Evolutionary conservation across 2,797 vertebrate genomes (phyloP), one percentile per base, ranked within the genome.

Genomic region (Columba guinea): DNA sequence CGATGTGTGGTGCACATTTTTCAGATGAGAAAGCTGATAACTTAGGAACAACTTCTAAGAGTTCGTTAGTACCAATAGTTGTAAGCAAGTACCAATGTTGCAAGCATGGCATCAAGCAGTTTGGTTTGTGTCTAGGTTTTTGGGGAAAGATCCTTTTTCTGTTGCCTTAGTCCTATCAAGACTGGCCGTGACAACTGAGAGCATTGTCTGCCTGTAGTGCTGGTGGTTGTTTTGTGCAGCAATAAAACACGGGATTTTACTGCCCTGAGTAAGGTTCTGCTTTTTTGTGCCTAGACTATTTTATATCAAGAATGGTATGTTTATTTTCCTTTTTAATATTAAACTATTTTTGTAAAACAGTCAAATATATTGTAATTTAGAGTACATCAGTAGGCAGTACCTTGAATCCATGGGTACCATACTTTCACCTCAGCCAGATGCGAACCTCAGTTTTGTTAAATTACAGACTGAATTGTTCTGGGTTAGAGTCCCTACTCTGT

Each of bases 171-270:
- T 58, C 63, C 39, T 44, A 1, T 22, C 13, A 5, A 14, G 11
- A 12, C 68, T 24, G 30, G 8, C 22, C 0, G 0, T 22, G 28
- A 5, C 28, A 35, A 30, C n/a, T 18, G 32, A 10, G 46, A 22
- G 41, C 1, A 0, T 11, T 41, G 39, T 35, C 63, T 75, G 32
- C 39, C 49, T 63, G 37, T 22, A 16, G 1, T 13, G 32, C 62
- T 59, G 46, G 5, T 23, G 41, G n/a, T 63, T 55, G 46, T 19
- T 56, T 53, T 49, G 44, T 39, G 21, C 24, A 53, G 78, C 35
- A 14, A 28, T 76, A 12, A 90, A 53, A 13, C 48, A 60, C 7
- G 23, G 67, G 20, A 16, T 14, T 67, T 48, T 44, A 48, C 41
- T 79, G 81, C 58, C 63, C 21, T 23, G 41, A 90, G 19, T 20